Evolutionary conservation across 1,140 invertebrate species (phyloP), one percentile per base, ranked within the genome.

Genomic region (Drosophila pectinifera): DNA sequence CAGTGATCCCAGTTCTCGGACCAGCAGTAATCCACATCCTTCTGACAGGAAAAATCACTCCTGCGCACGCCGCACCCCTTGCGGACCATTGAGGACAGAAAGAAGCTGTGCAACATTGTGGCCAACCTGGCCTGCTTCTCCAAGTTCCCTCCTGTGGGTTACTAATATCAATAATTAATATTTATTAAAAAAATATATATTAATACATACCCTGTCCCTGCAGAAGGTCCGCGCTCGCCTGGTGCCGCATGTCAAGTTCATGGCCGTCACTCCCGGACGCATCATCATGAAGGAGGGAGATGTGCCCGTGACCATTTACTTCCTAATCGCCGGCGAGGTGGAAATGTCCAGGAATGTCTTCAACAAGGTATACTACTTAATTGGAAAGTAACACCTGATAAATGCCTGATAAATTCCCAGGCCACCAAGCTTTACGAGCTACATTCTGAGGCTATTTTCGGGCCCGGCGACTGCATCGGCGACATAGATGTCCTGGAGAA

Each of bases 211-310:
- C 10, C 28, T 13, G 20, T 26, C 22, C 10, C 20, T 18, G 5
- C 10, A 86, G 83, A 88, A 88, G 65, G 20, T 88, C 0, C 78
- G 83, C 0, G 83, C 75, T 13, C 75, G 83, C 1, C 22, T 86
- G 31, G 64, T 83, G 8, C 79, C 83, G 1, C 6, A 46, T 36
- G 14, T 86, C 26, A 82, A 55, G 24, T 86, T 70, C 16, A n/a
- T 65, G 20, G 48, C 56, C 0, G 20, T 85, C 22, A 39, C 45
- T 5, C 14, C 57, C 1, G 79, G 74, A 26, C 83, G 79, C 7
- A 26, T 53, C 1, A 11, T 86, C 5, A 63, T 86, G 20, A 76
- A 64, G 26, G 58, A 88, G 26, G 55, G 48, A 0, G 72, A 82
- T 28, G 0, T 14, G 1, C 83, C 83, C 0, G 20, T 88, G 0